Conservation (phyloP, 2,797 vertebrate species). For the Psittacula derbiana region DNA sequence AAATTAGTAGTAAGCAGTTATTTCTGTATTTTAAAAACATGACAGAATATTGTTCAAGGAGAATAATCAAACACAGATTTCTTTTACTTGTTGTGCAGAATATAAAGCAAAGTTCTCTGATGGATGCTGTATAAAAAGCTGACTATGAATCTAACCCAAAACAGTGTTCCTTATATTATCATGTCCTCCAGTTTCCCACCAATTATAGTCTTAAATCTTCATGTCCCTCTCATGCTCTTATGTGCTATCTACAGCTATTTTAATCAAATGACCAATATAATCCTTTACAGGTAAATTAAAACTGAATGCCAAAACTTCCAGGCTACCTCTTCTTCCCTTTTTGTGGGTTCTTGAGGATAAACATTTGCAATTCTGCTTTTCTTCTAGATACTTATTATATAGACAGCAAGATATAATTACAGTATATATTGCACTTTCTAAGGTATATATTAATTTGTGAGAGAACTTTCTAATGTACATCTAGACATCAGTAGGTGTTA, state of each 20-base stretch:
- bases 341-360: not conserved
- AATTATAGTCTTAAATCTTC: not conserved
- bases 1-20: not conserved
- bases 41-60: not conserved
- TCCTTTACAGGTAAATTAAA: not conserved
- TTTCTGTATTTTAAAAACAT: not conserved
- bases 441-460: not conserved
- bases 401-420: not conserved
- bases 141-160: not conserved
- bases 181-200: not conserved
- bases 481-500: not conserved
- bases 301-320: not conserved
- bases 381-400: not conserved
- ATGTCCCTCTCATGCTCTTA: not conserved
- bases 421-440: not conserved
- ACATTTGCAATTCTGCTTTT: not conserved
- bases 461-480: not conserved
- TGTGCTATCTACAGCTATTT: not conserved
- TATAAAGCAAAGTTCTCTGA: not conserved
- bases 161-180: not conserved
- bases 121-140: not conserved
- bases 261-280: not conserved
- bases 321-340: not conserved
- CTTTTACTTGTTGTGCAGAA: not conserved
- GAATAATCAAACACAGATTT: slow-evolving; percentile 9